Evolutionary conservation across 2,888 invertebrate species (phyloP).

Genomic region (Cosmia pyralina): DNA sequence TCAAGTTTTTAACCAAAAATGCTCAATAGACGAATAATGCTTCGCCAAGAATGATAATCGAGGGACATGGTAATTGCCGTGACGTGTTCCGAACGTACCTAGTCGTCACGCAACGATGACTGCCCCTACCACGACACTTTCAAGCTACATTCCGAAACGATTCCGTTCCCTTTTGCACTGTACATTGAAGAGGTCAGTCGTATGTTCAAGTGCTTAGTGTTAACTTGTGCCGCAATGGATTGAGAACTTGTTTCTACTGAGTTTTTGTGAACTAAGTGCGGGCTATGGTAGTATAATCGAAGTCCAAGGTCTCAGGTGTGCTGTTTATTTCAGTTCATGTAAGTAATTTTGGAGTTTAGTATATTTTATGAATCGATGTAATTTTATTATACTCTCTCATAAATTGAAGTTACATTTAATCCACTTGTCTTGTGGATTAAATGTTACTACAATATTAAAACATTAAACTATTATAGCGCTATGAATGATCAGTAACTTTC

Average conservation of each 20-base stretch:
- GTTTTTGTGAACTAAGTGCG: slow-evolving; percentile 75
- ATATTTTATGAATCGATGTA: slow-evolving; percentile 52
- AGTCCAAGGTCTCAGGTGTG: slow-evolving; percentile 82
- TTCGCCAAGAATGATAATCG: slow-evolving; percentile 78
- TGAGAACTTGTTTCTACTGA: slow-evolving; percentile 63
- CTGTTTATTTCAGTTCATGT: slow-evolving; percentile 77
- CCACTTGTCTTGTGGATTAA: neutral
- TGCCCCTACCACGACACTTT: slow-evolving; percentile 83
- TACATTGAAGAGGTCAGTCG: slow-evolving; percentile 72
- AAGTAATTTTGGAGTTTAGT: slow-evolving; percentile 69
- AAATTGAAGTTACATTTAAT: neutral
- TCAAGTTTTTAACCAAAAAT: slow-evolving; percentile 65
- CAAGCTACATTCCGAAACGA: slow-evolving; percentile 70
- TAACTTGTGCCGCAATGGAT: slow-evolving; percentile 79
- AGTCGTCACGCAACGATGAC: slow-evolving; percentile 84
- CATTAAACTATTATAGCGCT: neutral
- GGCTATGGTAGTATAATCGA: slow-evolving; percentile 73
- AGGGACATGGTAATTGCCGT: slow-evolving; percentile 82
- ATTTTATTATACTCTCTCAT: slow-evolving; percentile 27
- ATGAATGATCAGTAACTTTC: slow-evolving; percentile 1
- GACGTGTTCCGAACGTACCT: slow-evolving; percentile 78
- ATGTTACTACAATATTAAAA: slow-evolving; percentile 8
- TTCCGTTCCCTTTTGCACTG: slow-evolving; percentile 68
- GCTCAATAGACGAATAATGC: slow-evolving; percentile 70
- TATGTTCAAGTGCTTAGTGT: slow-evolving; percentile 67